Conservation (phyloP, 2,113 vertebrate genomes). For the Ammospiza caudacuta region DNA sequence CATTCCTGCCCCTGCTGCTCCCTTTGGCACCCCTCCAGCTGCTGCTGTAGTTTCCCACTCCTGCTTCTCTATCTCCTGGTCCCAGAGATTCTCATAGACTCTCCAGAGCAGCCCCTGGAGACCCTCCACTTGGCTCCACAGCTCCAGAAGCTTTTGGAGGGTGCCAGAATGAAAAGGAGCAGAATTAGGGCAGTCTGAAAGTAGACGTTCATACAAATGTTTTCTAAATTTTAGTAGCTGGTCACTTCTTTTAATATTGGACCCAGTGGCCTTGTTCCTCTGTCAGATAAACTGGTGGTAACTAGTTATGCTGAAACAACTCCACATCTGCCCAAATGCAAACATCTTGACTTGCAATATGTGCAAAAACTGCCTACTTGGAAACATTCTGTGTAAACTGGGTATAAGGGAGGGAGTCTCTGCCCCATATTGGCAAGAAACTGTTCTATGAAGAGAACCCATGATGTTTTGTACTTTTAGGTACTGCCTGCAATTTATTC, state of each 20-base stretch:
- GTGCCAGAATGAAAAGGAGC: not conserved
- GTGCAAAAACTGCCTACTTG: not conserved
- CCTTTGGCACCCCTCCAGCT: not conserved
- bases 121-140: fast-evolving
- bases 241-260: not conserved
- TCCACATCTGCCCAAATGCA: fast-evolving
- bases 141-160: not conserved
- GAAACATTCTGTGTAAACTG: not conserved
- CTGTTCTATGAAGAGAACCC: not conserved
- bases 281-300: not conserved
- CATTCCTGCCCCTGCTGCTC: not conserved
- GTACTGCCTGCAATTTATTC: not conserved
- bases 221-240: not conserved
- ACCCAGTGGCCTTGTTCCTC: fast-evolving
- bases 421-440: not conserved
- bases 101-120: fast-evolving
- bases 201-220: not conserved
- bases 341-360: not conserved
- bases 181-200: not conserved
- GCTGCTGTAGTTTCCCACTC: fast-evolving
- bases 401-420: not conserved
- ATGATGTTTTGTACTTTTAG: fast-evolving
- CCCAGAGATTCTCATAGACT: fast-evolving
- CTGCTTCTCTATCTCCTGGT: not conserved
- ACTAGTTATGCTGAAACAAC: not conserved